Conservation (phyloP, 2,888 invertebrate genomes). For the Mythimna lalbum region DNA sequence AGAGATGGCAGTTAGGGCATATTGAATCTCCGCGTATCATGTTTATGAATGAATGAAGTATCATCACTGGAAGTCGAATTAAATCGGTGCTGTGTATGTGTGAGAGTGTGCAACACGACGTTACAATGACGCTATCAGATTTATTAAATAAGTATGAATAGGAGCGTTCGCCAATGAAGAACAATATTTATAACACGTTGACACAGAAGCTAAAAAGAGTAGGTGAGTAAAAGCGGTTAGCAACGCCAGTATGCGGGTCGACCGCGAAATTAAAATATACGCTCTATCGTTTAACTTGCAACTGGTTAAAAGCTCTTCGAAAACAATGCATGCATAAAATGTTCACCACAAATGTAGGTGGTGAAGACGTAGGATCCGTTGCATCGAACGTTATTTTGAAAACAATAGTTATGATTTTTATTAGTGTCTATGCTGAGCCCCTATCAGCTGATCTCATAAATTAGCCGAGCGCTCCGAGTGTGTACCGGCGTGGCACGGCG, state of each 20-base stretch:
- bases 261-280: conserved; percentile 84
- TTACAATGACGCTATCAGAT: conserved; percentile 72
- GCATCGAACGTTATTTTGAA: conserved; percentile 40
- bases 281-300: conserved; percentile 73
- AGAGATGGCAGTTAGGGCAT: conserved; percentile 76
- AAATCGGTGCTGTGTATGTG: conserved; percentile 71
- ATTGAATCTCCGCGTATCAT: conserved; percentile 73
- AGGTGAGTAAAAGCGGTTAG: conserved; percentile 75
- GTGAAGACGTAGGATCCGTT: conserved; percentile 61
- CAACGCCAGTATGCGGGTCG: conserved; percentile 84
- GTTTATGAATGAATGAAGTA: conserved; percentile 89
- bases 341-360: conserved; percentile 83
- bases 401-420: conserved; percentile 41
- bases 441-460: conserved; percentile 71
- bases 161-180: conserved; percentile 53
- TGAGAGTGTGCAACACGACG: conserved; percentile 73
- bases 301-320: conserved; percentile 76
- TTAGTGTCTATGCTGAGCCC: conserved; percentile 49
- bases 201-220: conserved; percentile 70
- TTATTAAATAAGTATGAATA: conserved; percentile 51
- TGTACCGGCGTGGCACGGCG: conserved; percentile 19
- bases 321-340: conserved; percentile 88
- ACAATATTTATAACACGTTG: conserved; percentile 58
- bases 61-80: conserved; percentile 87
- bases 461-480: conserved; percentile 34